phyloP scores from a whole-genome alignment of 2,888 invertebrate species.

The Nymphalis polychloros region DNA sequence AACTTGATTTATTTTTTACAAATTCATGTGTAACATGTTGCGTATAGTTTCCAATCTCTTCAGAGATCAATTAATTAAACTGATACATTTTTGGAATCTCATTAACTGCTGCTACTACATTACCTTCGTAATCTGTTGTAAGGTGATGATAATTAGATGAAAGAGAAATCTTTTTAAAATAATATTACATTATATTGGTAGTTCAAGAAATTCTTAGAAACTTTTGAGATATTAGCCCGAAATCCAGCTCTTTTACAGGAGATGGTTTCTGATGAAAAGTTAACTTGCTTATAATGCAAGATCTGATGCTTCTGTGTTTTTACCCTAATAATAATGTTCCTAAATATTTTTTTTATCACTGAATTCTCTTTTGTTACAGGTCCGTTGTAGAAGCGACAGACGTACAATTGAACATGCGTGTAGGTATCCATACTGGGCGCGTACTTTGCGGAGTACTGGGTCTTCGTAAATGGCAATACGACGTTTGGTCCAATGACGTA shows the following conservation, averaged over 20 bases:
- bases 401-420: slow-evolving; percentile 95
- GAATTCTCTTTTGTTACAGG: slow-evolving; percentile 61
- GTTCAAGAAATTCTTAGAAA: no score
- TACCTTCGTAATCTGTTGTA: no score
- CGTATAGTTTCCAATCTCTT: neutral
- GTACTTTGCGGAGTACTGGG: slow-evolving; percentile 95
- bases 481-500: slow-evolving; percentile 97
- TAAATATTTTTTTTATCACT: neutral
- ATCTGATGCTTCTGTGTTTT: no score
- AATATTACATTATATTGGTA: no score
- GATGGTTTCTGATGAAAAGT: no score
- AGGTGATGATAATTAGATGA: no score
- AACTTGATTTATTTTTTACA: neutral
- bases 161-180: no score
- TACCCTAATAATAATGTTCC: no score
- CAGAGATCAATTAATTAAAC: slow-evolving; percentile 7
- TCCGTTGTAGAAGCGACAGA: slow-evolving; percentile 95
- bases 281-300: no score
- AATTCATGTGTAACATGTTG: neutral
- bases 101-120: no score
- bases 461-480: slow-evolving; percentile 95
- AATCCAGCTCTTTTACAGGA: no score
- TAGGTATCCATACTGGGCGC: slow-evolving; percentile 95
- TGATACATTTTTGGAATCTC: neutral
- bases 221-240: no score